Evolutionary conservation across 2,113 vertebrate genomes (phyloP).

Genomic region (Strigops habroptila): DNA sequence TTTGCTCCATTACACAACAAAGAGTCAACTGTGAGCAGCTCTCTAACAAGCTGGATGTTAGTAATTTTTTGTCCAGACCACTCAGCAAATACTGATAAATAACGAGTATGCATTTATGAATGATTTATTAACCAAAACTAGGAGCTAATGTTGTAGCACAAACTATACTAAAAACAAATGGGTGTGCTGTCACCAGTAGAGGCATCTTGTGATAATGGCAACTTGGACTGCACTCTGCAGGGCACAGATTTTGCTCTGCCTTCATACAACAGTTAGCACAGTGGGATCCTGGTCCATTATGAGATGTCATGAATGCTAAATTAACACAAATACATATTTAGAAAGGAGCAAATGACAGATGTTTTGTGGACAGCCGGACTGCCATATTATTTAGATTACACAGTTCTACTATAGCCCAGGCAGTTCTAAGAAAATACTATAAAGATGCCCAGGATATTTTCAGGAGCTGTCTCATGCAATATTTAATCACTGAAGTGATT

Average conservation of each 20-base stretch:
- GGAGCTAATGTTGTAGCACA: background rate
- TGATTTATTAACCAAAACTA: slow-evolving; percentile 23
- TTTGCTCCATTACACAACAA: slow-evolving; percentile 41
- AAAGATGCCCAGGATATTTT: background rate
- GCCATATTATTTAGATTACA: slow-evolving; percentile 17
- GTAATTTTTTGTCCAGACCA: slow-evolving; percentile 3
- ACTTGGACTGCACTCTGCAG: slow-evolving; percentile 25
- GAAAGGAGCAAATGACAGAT: slow-evolving; percentile 32
- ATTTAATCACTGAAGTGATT: slow-evolving; percentile 31
- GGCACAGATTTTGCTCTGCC: background rate
- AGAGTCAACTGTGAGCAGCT: slow-evolving; percentile 12
- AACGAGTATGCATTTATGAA: background rate
- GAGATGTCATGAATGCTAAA: slow-evolving; percentile 35
- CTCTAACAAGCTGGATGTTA: background rate
- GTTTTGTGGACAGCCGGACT: slow-evolving; percentile 24
- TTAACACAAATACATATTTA: slow-evolving; percentile 49
- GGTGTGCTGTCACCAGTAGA: slow-evolving; percentile 11
- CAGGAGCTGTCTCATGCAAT: slow-evolving; percentile 29
- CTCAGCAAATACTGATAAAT: slow-evolving; percentile 28
- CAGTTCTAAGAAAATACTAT: slow-evolving; percentile 9
- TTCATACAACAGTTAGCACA: slow-evolving; percentile 17
- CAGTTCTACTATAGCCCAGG: background rate
- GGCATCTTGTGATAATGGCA: slow-evolving; percentile 11
- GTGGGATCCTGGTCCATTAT: slow-evolving; percentile 11
- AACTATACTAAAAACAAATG: background rate